These are phyloP conservation scores for Cacatua alba DNA, from an alignment of 2,113 vertebrate genomes.

Conservation along the genomic window DNA sequence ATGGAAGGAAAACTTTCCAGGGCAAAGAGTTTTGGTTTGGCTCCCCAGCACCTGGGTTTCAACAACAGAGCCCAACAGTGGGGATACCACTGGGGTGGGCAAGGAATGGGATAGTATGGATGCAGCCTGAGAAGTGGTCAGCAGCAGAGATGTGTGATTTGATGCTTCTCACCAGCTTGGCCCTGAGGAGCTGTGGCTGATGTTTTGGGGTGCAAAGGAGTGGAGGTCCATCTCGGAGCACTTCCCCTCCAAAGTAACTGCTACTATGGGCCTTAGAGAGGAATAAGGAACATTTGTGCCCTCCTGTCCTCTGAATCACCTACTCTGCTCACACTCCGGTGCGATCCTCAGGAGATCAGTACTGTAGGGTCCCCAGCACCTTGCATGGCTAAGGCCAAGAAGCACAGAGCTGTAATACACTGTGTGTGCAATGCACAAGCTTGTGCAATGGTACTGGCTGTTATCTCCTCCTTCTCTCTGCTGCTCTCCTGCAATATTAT, in stretches of 20 bases:
- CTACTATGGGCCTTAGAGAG: not conserved
- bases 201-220: not conserved
- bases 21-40: not conserved
- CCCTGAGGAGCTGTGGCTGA: not conserved
- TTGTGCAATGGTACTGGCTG: not conserved
- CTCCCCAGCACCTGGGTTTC: not conserved
- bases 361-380: not conserved
- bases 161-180: not conserved
- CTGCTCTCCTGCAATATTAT: not conserved
- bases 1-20: not conserved
- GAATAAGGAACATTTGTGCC: not conserved
- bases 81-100: not conserved
- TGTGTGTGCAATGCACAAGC: not conserved
- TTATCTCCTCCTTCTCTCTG: not conserved
- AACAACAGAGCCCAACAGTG: not conserved
- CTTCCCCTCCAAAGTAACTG: not conserved
- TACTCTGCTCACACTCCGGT: not conserved
- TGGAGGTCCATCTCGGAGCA: not conserved
- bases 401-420: not conserved
- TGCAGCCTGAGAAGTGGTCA: not conserved
- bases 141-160: not conserved
- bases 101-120: not conserved
- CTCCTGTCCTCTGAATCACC: not conserved
- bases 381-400: rapidly evolving
- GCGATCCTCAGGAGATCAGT: not conserved